These are phyloP conservation scores for Peromyscus eremicus DNA, from an alignment of 2,797 vertebrate species.

Conservation along the genomic window DNA sequence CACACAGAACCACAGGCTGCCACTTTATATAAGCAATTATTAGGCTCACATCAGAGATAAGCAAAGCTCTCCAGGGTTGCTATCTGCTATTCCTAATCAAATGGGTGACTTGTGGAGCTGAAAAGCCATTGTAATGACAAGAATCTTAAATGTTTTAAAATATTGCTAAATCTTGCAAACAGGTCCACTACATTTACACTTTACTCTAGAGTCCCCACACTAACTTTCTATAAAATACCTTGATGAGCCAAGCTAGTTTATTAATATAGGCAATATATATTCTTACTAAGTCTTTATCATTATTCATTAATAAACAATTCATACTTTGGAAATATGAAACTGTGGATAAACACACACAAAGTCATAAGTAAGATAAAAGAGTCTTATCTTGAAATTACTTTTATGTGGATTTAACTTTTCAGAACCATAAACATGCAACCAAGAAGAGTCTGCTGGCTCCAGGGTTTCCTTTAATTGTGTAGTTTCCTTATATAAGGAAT, in stretches of 20 bases:
- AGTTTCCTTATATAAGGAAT: constrained; percentile 54
- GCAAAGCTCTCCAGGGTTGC: background rate
- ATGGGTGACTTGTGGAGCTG: background rate
- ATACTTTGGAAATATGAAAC: constrained; percentile 22
- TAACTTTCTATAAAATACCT: constrained; percentile 34
- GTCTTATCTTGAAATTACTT: constrained; percentile 20
- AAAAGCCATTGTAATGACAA: background rate
- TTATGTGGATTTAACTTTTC: background rate
- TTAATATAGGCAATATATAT: background rate
- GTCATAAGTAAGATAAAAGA: background rate
- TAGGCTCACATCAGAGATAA: background rate
- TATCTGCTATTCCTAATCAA: constrained; percentile 32
- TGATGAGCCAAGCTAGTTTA: background rate
- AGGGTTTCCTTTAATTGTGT: background rate
- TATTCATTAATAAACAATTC: constrained; percentile 10
- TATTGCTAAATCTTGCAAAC: constrained; percentile 11
- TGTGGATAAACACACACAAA: constrained; percentile 22
- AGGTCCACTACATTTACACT: constrained; percentile 30
- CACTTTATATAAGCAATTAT: background rate
- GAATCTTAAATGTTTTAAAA: constrained; percentile 35
- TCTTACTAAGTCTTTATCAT: constrained; percentile 51
- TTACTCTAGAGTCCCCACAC: background rate
- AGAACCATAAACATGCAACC: constrained; percentile 45
- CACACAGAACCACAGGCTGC: background rate
- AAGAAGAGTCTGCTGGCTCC: constrained; percentile 31